Percentiles rank a stretch among this genome's conserved stretches.
These are phyloP conservation scores for Theristicus caerulescens DNA, from an alignment of 2,113 vertebrate genomes.

Conservation along the genomic window DNA sequence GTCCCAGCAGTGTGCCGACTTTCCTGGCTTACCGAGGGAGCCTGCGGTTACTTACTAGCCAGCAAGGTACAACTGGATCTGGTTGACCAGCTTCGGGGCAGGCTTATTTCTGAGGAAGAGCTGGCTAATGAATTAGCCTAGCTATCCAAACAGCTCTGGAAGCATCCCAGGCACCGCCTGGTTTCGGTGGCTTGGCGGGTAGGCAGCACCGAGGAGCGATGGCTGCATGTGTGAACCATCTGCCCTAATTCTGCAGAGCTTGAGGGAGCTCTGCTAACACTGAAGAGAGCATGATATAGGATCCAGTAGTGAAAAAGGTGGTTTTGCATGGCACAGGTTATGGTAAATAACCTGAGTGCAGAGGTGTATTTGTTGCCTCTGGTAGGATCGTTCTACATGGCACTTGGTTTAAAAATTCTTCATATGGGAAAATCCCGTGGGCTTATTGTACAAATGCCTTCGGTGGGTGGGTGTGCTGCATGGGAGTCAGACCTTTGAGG, in stretches of 20 bases:
- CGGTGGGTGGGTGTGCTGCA: not conserved
- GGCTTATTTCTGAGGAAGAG: not conserved
- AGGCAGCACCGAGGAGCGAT: not conserved
- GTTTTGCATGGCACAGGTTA: not conserved
- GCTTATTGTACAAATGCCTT: not conserved
- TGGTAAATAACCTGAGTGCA: not conserved
- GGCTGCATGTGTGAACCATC: not conserved
- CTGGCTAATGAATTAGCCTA: not conserved
- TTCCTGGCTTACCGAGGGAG: not conserved
- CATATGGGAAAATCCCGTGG: not conserved
- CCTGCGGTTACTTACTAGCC: not conserved
- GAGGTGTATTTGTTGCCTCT: not conserved
- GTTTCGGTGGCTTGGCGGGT: not conserved
- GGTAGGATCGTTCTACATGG: not conserved
- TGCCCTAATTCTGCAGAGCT: not conserved
- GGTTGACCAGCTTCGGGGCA: not conserved
- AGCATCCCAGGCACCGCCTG: not conserved
- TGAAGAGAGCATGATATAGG: accelerated
- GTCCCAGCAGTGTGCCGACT: not conserved
- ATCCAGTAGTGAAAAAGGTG: not conserved
- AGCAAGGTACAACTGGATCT: not conserved
- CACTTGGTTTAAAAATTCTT: not conserved
- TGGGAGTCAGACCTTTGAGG: not conserved
- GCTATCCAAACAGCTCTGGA: not conserved
- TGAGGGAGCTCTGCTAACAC: not conserved